Base-by-base conservation (phyloP, 2,797 vertebrate species). In the Halcyon badia region DNA sequence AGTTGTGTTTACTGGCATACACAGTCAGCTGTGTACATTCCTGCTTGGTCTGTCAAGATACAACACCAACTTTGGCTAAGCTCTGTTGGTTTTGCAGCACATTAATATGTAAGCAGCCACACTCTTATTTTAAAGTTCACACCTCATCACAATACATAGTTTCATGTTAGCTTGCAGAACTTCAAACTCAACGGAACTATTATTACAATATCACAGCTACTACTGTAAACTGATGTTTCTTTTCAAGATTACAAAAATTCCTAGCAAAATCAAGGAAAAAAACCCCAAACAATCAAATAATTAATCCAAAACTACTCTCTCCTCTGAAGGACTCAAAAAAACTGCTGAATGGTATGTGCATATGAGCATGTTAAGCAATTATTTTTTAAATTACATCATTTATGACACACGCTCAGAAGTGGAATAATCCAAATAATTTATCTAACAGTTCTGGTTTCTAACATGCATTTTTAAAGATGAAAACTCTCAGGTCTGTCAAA, bases 121-220 rank as follows among this genome's bases (percentile, higher is more conserved):
- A 79, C 83, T 66, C 26, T 71, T 83, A 70, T 24, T 49, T 37
- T 88, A 80, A 90, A 93, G 94, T 69, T 76, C 86, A 72, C 56
- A 90, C 24, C 64, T 95, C 78, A 28, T 81, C 44, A n/a, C 49
- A 90, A 94, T 18, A 31, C 94, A 58, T 19, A 69, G 37, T 26
- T 73, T 48, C 82, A 75, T 66, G 41, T 88, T 77, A 6, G 26
- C 81, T 87, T 68, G 22, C 46, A 52, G 19, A 83, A 14, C 20
- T 35, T 39, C 11, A 73, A 26, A 52, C 42, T 68, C 70, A 64
- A 39, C 88, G 37, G 22, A 91, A 41, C 1, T 0, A 37, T 30
- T 56, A 86, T 31, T 71, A n/a, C 28, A 54, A 28, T 71, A 94
- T 54, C 88, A 92, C 94, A 80, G 35, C 54, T 72, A 22, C 48